phyloP scores from a whole-genome alignment of 2,113 vertebrate species.

The Eulemur rufifrons region DNA sequence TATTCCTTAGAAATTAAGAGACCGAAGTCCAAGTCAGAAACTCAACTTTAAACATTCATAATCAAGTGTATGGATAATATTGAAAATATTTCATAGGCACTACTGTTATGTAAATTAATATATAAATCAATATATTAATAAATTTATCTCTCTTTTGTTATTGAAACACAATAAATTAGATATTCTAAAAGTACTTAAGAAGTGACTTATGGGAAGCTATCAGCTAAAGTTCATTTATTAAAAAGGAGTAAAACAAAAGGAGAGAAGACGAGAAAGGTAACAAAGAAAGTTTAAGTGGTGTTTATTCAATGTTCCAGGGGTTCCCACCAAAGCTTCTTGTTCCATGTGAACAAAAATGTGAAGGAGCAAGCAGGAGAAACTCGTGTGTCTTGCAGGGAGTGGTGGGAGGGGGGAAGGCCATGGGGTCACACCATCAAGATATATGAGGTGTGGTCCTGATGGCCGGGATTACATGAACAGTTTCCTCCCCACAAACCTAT shows the following conservation, averaged over 20 bases:
- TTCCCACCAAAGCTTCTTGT: background rate
- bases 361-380: background rate
- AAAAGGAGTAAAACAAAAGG: background rate
- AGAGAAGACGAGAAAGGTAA: background rate
- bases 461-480: background rate
- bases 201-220: background rate
- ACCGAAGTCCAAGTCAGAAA: background rate
- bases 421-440: background rate
- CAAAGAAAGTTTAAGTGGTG: background rate
- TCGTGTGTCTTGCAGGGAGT: background rate
- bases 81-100: background rate
- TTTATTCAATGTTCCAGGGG: accelerated
- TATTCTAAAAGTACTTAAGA: background rate
- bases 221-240: background rate
- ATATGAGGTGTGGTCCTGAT: too few species aligned
- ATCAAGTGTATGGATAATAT: background rate
- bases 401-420: background rate
- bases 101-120: background rate
- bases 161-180: background rate
- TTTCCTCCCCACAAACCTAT: background rate
- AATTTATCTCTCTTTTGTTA: background rate
- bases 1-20: background rate
- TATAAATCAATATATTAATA: background rate
- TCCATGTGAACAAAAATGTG: background rate
- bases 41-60: background rate